Percentiles rank a stretch among this genome's conserved stretches.
Evolutionary conservation across 1,140 invertebrate species (phyloP).

Genomic region (Ostrea edulis): DNA sequence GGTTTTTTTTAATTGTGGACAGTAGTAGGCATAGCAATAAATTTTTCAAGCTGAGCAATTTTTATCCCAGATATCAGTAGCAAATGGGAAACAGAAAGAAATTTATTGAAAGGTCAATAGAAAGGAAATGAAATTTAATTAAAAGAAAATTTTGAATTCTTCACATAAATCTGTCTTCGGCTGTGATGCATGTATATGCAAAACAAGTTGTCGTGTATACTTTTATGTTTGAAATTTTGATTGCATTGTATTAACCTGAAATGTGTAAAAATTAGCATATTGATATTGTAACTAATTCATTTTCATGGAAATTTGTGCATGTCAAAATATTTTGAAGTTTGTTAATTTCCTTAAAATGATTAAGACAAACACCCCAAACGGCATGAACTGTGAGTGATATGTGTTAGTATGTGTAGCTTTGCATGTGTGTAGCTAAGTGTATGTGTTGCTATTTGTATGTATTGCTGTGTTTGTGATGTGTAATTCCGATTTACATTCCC

Average conservation of each 20-base stretch:
- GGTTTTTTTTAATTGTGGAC: no score
- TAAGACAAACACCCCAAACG: neutral
- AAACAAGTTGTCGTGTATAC: neutral
- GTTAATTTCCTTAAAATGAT: neutral
- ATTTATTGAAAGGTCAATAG: no score
- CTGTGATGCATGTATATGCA: neutral
- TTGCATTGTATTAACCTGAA: neutral
- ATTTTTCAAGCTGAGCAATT: no score
- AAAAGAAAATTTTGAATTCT: no score
- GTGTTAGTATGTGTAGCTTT: neutral
- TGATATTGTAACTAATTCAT: neutral
- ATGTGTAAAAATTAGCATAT: neutral
- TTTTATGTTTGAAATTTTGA: neutral
- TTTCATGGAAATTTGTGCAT: neutral
- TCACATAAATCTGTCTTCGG: neutral
- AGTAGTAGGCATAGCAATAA: no score
- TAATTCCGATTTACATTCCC: neutral
- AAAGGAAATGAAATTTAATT: no score
- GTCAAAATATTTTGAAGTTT: neutral
- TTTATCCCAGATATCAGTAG: no score
- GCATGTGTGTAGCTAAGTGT: neutral
- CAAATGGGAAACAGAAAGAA: no score
- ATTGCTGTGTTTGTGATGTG: neutral
- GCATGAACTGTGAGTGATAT: slow-evolving; percentile 13
- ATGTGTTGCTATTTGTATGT: neutral